Percentiles rank a stretch among this genome's conserved stretches.
These are phyloP conservation scores for Drosophila pseudoobscura DNA, from an alignment of 1,140 invertebrate genomes.

Conservation along the genomic window DNA sequence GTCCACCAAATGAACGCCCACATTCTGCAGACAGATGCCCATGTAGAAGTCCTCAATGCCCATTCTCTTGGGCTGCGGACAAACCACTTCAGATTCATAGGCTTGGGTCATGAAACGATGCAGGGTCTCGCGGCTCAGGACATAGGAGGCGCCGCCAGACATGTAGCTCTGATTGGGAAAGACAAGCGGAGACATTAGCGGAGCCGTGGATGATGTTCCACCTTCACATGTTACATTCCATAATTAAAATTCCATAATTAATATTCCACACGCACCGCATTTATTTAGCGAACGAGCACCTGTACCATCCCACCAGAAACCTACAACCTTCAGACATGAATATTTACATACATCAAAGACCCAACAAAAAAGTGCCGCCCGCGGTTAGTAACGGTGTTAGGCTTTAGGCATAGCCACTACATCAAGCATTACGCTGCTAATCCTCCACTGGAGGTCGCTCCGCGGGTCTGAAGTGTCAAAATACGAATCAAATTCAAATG, in stretches of 20 bases:
- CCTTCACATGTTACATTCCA: slow-evolving; percentile 2
- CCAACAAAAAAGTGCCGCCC: slow-evolving; percentile 11
- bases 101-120: slow-evolving; percentile 89
- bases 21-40: slow-evolving; percentile 94
- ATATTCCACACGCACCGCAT: slow-evolving; percentile 19
- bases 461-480: slow-evolving; percentile 52
- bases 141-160: slow-evolving; percentile 97
- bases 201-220: background rate
- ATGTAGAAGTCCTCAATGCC: slow-evolving; percentile 97
- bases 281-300: slow-evolving; percentile 25
- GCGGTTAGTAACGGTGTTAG: slow-evolving; percentile 41
- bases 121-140: slow-evolving; percentile 92
- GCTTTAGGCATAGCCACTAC: slow-evolving; percentile 35
- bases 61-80: slow-evolving; percentile 86
- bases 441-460: slow-evolving; percentile 41
- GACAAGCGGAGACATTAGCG: background rate
- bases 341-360: slow-evolving; percentile 37
- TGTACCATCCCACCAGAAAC: slow-evolving; percentile 7
- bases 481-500: slow-evolving; percentile 38
- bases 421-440: slow-evolving; percentile 35
- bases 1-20: slow-evolving; percentile 88
- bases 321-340: slow-evolving; percentile 17
- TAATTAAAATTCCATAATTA: slow-evolving; percentile 7
- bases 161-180: slow-evolving; percentile 90
- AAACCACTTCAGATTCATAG: slow-evolving; percentile 88